Evolutionary conservation across 2,888 invertebrate species (phyloP), one percentile per base, ranked within the genome.

Genomic region (Ochropleura plecta): DNA sequence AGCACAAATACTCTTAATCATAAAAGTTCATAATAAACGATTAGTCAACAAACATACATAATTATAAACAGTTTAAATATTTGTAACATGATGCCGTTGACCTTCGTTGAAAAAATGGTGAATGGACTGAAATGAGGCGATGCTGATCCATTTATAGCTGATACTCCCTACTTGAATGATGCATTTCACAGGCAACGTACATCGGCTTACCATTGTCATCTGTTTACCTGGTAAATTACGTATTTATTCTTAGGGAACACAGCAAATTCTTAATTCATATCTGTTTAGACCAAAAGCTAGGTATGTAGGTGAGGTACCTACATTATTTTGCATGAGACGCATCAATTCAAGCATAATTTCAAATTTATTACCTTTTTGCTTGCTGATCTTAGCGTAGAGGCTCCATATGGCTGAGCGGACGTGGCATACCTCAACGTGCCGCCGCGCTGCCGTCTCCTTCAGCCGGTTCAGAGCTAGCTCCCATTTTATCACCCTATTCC

Each of bases 311-410:
- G n/a, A n/a, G n/a, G n/a, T n/a, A n/a, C n/a, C n/a, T n/a, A 44
- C 18, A 53, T n/a, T 16, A 14, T 16, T 49, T 20, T 20, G 14
- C 7, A 30, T 30, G 14, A 57, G 30, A 57, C 14, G 57, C 12
- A 14, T 20, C 55, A 12, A 57, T 57, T 57, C 55, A 14, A 3
- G 12, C 30, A 14, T 14, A 30, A 30, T 57, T 57, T 57, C 30
- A 57, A 57, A 16, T 16, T 40, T 5, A 18, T 46, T 73, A 73
- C 83, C 96, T 89, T 97, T 97, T 79, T 97, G 96, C 82, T 94
- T 95, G 91, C 97, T 97, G 83, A 97, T 97, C 92, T 97, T 97
- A 68, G 96, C 94, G 92, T 97, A 97, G 18, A 97, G 93, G 79
- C 97, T 97, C 97, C 97, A 97, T 63, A 97, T 96, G 49, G 97